Evolutionary conservation across 1,140 invertebrate genomes (phyloP).

Genomic region (Radopholus similis): DNA sequence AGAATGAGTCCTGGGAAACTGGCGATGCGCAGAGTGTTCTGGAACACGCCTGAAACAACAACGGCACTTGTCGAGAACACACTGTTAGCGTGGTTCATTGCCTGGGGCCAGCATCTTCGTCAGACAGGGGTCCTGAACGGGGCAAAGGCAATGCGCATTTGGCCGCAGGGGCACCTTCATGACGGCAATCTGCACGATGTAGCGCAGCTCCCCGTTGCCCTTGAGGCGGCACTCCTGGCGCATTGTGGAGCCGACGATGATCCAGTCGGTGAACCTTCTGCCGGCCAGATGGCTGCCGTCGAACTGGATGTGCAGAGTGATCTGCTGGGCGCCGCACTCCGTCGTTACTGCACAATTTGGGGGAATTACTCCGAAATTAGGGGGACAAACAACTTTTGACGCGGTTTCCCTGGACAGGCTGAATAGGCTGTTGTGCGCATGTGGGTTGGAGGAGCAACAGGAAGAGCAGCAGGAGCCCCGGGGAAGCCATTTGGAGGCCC

Average conservation of each 20-base stretch:
- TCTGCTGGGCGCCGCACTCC: conserved; percentile 34
- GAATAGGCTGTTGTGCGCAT: too few relatives aligned
- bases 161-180: too few relatives aligned
- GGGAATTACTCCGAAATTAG: not conserved
- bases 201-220: conserved; percentile 43
- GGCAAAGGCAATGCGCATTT: too few relatives aligned
- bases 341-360: conserved; percentile 34
- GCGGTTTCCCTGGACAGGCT: not conserved
- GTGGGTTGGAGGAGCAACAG: too few relatives aligned
- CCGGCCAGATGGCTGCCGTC: conserved; percentile 18
- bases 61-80: not conserved
- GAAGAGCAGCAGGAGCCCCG: too few relatives aligned
- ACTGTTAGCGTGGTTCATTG: too few relatives aligned
- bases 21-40: conserved; percentile 44
- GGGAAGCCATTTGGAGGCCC: too few relatives aligned
- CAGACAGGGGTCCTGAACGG: conserved; percentile 39
- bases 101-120: conserved; percentile 27
- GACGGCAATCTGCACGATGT: conserved; percentile 45
- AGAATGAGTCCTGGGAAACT: conserved; percentile 45
- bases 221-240: conserved; percentile 40
- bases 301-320: conserved; percentile 41
- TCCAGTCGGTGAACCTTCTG: conserved; percentile 40
- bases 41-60: conserved; percentile 33
- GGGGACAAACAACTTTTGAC: too few relatives aligned
- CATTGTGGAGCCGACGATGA: conserved; percentile 30